phyloP scores from a whole-genome alignment of 2,888 invertebrate species.

The Sinelater perroti region DNA sequence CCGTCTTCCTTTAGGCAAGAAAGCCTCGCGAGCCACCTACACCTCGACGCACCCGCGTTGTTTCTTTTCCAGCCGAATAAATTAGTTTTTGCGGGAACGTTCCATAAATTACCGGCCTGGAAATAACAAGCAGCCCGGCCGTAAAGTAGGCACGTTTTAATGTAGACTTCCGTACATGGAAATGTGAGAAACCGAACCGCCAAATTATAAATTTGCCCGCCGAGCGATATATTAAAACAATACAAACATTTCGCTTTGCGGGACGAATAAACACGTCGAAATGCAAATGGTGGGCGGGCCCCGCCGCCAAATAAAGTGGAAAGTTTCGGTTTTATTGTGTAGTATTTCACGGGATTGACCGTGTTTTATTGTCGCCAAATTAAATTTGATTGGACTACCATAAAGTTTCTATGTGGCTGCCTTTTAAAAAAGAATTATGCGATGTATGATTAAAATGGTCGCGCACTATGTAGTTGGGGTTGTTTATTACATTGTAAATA shows the following conservation, averaged over 20 bases:
- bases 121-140: conserved; percentile 22
- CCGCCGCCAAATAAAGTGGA: neutral
- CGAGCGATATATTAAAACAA: conserved; percentile 14
- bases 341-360: neutral
- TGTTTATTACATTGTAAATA: too few species aligned
- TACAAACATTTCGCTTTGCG: neutral
- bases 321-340: too few species aligned
- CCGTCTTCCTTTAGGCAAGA: neutral
- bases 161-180: conserved; percentile 24
- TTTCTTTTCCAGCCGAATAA: conserved; percentile 21
- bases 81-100: conserved; percentile 20
- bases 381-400: too few species aligned
- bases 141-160: conserved; percentile 25
- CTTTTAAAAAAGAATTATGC: too few species aligned
- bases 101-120: conserved; percentile 21
- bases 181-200: conserved; percentile 21
- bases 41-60: neutral
- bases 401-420: too few species aligned
- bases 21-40: conserved; percentile 14
- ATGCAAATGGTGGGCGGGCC: neutral
- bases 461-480: too few species aligned
- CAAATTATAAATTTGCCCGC: conserved; percentile 21
- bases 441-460: too few species aligned
- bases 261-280: conserved; percentile 3
- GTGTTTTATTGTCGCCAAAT: too few species aligned